Evolutionary conservation across 2,888 invertebrate genomes (phyloP), one percentile per base, ranked within the genome.

Genomic region (Aphodius granarius): DNA sequence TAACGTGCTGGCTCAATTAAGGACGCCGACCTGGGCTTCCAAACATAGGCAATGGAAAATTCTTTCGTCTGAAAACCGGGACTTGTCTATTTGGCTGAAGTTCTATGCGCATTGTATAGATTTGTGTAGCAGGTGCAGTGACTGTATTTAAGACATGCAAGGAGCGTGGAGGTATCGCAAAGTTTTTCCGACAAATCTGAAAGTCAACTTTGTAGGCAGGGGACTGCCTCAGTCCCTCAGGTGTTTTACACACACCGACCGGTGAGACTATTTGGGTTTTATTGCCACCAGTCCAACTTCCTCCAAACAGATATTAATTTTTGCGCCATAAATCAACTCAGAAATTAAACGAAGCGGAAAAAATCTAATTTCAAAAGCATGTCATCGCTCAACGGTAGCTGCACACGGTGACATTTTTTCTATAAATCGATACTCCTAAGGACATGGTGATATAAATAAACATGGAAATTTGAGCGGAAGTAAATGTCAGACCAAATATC

Each of bases 121-220:
- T 43, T 43, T 43, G 43, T 62, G 81, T 68, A 78, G 79, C 81
- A 81, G 81, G 81, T 81, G 81, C 73, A 75, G 43, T 43, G 76
- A 75, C 75, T 77, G 78, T 79, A 80, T 75, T 80, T 80, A 81
- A 81, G 79, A 80, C 81, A 80, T 81, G 80, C 81, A 81, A 79
- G 77, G 74, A 79, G 75, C 76, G 80, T 78, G 68, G 74, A 77
- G 79, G 79, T 78, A 79, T 80, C 78, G 77, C 76, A 62, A 81
- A 82, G 76, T 80, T 81, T 81, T 80, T 78, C 78, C 78, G 80
- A 81, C 81, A 82, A 82, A 81, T 81, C 81, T 82, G 78, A 81
- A 81, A 81, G 80, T 82, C 81, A 81, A 81, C 79, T 81, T 76
- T 80, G 76, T 81, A 43, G 43, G 9, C 43, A 13, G 43, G 43